Evolutionary conservation across 2,797 vertebrate genomes (phyloP), one percentile per base, ranked within the genome.

Genomic region (Rhodeus uyekii): DNA sequence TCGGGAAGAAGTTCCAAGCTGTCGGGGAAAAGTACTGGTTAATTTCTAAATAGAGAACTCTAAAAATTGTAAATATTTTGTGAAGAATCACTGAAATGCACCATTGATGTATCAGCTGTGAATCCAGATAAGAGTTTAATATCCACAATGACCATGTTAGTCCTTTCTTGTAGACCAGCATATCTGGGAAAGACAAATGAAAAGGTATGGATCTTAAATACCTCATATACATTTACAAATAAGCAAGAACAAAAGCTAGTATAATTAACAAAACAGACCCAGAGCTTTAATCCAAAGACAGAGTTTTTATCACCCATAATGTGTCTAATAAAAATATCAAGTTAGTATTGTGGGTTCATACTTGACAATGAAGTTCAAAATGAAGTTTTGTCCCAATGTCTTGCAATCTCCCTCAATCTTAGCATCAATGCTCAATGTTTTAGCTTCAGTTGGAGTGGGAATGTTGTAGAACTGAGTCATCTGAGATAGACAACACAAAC

Each of bases 121-220:
- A 73, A 73, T 32, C 69, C 69, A 53, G 69, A 73, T 13, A 73
- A 50, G 18, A 73, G 69, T 73, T 73, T 73, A 50, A 73, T 53
- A 50, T 73, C 69, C 29, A 73, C 69, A 73, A 73, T 73, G 32
- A 34, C 69, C 69, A 73, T 73, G 46, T 73, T 73, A 32, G 69
- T 73, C 4, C 8, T 48, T 34, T 73, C 18, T 32, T 73, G 44
- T 22, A 22, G 27, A 50, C 69, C 69, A 22, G 34, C 10, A 34
- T 73, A 73, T 73, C 69, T 73, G 46, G 42, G 53, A 48, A 42
- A 12, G 9, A 42, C 42, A 44, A 44, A 44, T 44, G 4, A 16
- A 44, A 44, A n/a, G n/a, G n/a, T n/a, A n/a, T n/a, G n/a, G n/a
- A 44, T 44, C 42, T 14, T 44, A 44, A 44, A 44, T 16, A 13